A percentile compares a stretch with the other conserved stretches of the same genome.
Conservation (phyloP, 2,113 vertebrate species). For the Morone chrysops region DNA sequence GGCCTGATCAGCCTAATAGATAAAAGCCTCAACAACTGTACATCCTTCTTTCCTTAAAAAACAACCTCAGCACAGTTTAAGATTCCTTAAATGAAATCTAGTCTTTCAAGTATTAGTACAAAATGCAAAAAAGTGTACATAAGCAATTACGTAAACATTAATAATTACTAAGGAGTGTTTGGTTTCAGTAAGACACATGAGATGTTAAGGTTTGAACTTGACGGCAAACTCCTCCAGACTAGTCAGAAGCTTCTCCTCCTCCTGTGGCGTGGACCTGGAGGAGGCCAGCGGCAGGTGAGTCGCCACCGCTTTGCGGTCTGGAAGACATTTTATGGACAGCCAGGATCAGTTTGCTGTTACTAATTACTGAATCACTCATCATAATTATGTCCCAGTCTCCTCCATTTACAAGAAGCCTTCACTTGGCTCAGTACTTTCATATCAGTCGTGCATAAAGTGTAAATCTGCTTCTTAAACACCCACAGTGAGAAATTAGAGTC, state of each 20-base stretch:
- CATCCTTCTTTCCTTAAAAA: neutral
- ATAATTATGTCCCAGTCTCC: neutral
- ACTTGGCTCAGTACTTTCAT: neutral
- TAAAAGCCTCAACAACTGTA: neutral
- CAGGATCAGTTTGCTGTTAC: neutral
- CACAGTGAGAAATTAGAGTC: neutral
- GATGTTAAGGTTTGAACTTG: slow-evolving; percentile 81
- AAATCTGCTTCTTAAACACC: neutral
- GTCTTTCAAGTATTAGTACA: neutral
- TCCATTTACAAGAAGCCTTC: neutral
- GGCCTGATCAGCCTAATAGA: neutral
- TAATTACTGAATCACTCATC: neutral
- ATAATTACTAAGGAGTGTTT: slow-evolving; percentile 24
- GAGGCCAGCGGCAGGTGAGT: slow-evolving; percentile 86
- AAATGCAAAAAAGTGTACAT: neutral
- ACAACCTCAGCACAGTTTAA: neutral
- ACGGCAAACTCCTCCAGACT: slow-evolving; percentile 79
- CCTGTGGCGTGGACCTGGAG: slow-evolving; percentile 74
- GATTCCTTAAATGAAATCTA: neutral
- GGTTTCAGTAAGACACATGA: neutral
- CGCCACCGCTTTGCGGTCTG: slow-evolving; percentile 85
- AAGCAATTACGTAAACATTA: slow-evolving; percentile 45
- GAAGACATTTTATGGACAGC: neutral
- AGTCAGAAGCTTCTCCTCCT: slow-evolving; percentile 83
- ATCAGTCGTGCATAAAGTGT: neutral